Evolutionary conservation across 92 coral and sea anemone genomes (phyloP).

Genomic region (Zoanthus sansibaricus): DNA sequence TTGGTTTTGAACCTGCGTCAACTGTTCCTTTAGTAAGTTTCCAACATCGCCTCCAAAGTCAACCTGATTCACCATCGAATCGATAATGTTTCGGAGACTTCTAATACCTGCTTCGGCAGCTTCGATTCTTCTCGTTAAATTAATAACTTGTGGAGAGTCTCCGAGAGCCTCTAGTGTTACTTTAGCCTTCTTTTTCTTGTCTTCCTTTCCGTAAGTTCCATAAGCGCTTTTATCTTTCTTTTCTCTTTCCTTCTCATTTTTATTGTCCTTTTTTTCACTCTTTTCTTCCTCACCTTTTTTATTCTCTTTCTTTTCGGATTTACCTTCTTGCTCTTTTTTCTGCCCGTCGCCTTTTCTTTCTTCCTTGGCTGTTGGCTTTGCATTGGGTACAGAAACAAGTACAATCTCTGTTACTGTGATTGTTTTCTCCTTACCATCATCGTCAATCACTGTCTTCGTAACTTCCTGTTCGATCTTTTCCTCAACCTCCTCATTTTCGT

Average conservation of each 20-base stretch:
- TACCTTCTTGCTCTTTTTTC: conserved; percentile 51
- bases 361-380: conserved; percentile 62
- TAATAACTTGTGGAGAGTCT: conserved; percentile 78
- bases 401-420: conserved; percentile 77
- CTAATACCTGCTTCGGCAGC: conserved; percentile 87
- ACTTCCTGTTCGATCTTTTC: conserved; percentile 85
- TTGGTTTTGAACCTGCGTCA: conserved; percentile 83
- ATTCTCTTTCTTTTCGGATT: conserved; percentile 66
- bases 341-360: conserved; percentile 67
- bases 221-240: conserved; percentile 48
- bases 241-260: conserved; percentile 62
- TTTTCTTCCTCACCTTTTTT: conserved; percentile 67
- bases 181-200: conserved; percentile 73
- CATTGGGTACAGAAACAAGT: conserved; percentile 65
- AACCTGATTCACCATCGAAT: conserved; percentile 91
- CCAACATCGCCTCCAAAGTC: conserved; percentile 91
- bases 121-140: conserved; percentile 74
- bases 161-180: conserved; percentile 61
- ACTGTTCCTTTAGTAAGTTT: conserved; percentile 79
- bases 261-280: conserved; percentile 66
- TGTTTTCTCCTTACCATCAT: conserved; percentile 81
- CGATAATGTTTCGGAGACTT: conserved; percentile 87
- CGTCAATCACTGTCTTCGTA: conserved; percentile 73
- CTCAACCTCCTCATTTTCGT: conserved; percentile 66
- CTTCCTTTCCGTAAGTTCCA: conserved; percentile 58